phyloP scores from a whole-genome alignment of 2,113 vertebrate genomes.

The Verasper variegatus region DNA sequence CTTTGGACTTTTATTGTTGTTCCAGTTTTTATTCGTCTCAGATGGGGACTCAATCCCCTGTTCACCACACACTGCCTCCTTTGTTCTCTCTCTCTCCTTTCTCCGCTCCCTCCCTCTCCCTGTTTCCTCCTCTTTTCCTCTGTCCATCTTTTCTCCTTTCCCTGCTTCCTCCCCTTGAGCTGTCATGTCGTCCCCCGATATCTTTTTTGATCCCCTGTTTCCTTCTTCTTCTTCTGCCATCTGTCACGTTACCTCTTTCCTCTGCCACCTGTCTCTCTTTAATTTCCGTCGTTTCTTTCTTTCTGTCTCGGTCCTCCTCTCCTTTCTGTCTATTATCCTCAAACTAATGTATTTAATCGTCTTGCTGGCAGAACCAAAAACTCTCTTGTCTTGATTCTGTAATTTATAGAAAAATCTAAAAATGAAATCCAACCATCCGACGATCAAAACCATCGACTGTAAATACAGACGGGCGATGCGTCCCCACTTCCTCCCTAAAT shows the following conservation, averaged over 20 bases:
- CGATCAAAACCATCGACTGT: too few species aligned
- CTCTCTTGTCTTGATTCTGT: too few species aligned
- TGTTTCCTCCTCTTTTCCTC: background rate
- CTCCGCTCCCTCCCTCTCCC: conserved; percentile 32
- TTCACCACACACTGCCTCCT: conserved; percentile 75
- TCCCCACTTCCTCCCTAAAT: too few species aligned
- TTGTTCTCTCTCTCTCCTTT: conserved; percentile 60
- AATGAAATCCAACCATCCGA: too few species aligned
- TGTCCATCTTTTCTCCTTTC: conserved; percentile 22
- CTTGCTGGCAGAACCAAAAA: too few species aligned
- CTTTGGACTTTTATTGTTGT: conserved; percentile 79
- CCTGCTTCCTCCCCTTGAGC: conserved; percentile 36
- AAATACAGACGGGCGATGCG: too few species aligned
- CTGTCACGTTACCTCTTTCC: background rate
- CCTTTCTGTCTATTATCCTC: too few species aligned
- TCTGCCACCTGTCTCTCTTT: background rate
- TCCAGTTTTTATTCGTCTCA: conserved; percentile 81
- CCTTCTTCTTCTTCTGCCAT: background rate
- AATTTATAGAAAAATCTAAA: too few species aligned
- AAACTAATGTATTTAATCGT: too few species aligned
- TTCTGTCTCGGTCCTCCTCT: background rate
- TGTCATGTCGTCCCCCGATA: conserved; percentile 7
- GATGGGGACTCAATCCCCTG: conserved; percentile 72
- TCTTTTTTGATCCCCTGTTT: background rate
- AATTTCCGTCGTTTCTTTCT: background rate